These are phyloP conservation scores for Mixornis gularis DNA, from an alignment of 2,113 vertebrate species.

Conservation along the genomic window DNA sequence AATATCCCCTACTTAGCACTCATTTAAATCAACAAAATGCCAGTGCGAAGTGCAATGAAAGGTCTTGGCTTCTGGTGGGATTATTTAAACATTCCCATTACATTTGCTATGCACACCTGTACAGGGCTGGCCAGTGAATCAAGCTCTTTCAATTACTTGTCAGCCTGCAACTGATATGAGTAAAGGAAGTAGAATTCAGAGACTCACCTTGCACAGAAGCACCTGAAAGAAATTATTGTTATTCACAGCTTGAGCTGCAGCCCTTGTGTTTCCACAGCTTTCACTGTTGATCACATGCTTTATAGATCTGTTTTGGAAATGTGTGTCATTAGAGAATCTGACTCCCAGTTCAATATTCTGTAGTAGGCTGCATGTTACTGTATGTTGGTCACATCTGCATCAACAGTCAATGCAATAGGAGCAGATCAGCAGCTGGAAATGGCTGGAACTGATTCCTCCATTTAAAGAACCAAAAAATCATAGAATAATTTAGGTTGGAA, in stretches of 20 bases:
- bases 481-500: neutral
- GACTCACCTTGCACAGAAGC: neutral
- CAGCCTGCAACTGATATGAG: neutral
- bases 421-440: neutral
- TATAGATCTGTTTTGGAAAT: neutral
- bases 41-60: neutral
- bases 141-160: neutral
- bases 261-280: neutral
- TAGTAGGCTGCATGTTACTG: neutral
- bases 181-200: neutral
- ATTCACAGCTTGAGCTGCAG: neutral
- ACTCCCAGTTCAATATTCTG: neutral
- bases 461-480: neutral
- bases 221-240: neutral
- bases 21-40: neutral
- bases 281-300: neutral
- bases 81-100: neutral
- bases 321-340: neutral
- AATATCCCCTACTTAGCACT: neutral
- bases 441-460: neutral
- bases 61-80: neutral
- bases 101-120: neutral
- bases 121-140: neutral
- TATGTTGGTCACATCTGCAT: neutral
- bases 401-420: neutral